Conservation (phyloP, 2,797 vertebrate species). For the Benthosema pterotum region DNA sequence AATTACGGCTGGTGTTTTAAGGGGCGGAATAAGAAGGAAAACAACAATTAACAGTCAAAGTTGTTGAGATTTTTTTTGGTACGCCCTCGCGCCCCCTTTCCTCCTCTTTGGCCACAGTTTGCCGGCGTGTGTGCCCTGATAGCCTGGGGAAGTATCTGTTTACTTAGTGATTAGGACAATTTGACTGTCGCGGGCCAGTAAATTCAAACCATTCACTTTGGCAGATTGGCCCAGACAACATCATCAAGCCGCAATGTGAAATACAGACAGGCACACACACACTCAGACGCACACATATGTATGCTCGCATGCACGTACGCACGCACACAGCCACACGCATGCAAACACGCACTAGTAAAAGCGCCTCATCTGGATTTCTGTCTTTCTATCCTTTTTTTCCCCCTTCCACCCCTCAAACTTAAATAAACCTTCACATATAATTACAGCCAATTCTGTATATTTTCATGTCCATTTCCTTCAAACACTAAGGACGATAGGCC, state of each 20-base stretch:
- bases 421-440: slow-evolving; percentile 83
- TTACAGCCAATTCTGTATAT: slow-evolving; percentile 82
- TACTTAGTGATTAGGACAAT: slow-evolving; percentile 87
- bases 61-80: slow-evolving; percentile 42
- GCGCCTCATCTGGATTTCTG: slow-evolving; percentile 73
- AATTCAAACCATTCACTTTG: slow-evolving; percentile 82
- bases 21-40: slow-evolving; percentile 77
- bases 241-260: slow-evolving; percentile 73
- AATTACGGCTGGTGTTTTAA: slow-evolving; percentile 80
- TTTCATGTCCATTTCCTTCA: slow-evolving; percentile 78
- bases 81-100: slow-evolving; percentile 28
- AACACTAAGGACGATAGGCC: slow-evolving; percentile 62
- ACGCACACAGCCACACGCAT: not conserved
- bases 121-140: slow-evolving; percentile 73
- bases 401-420: slow-evolving; percentile 64
- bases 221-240: slow-evolving; percentile 82
- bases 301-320: too few species aligned
- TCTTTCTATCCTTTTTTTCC: slow-evolving; percentile 31
- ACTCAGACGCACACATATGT: not conserved
- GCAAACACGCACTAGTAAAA: slow-evolving; percentile 31
- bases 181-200: slow-evolving; percentile 82
- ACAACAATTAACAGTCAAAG: slow-evolving; percentile 83
- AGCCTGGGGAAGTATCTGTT: slow-evolving; percentile 86
- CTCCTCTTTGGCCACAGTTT: slow-evolving; percentile 55
- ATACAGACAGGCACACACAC: not conserved